Percentiles rank a stretch among this genome's conserved stretches.
These are phyloP conservation scores for Caenorhabditis latens DNA, from an alignment of 1,140 invertebrate species.

Conservation along the genomic window DNA sequence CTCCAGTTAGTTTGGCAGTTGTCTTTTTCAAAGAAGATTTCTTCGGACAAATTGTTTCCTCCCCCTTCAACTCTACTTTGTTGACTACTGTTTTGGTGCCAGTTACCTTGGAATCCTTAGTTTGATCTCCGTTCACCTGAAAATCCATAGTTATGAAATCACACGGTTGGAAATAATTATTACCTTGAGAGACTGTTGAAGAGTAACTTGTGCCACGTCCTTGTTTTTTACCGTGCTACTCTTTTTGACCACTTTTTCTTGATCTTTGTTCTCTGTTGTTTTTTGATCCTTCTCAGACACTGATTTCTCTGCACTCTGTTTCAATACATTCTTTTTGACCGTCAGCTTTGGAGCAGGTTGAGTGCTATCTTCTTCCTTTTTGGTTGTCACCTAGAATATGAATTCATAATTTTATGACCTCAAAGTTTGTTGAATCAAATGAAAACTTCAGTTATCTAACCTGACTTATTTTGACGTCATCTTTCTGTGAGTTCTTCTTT, in stretches of 20 bases:
- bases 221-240: conserved; percentile 25
- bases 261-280: conserved; percentile 32
- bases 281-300: conserved; percentile 46
- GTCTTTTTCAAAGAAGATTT: conserved; percentile 47
- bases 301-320: conserved; percentile 50
- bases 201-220: conserved; percentile 9
- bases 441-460: not conserved
- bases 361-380: conserved; percentile 57
- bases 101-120: conserved; percentile 30
- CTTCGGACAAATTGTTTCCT: conserved; percentile 49
- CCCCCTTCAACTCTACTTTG: conserved; percentile 54
- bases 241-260: conserved; percentile 31
- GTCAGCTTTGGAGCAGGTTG: conserved; percentile 28
- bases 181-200: conserved; percentile 25
- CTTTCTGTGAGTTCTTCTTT: conserved; percentile 43
- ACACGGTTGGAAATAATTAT: not conserved
- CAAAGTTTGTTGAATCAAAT: not conserved
- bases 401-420: not conserved
- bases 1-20: conserved; percentile 25
- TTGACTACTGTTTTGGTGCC: conserved; percentile 30
- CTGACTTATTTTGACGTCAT: conserved; percentile 60
- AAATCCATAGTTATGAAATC: not conserved
- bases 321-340: conserved; percentile 57
- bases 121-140: conserved; percentile 21
- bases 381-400: conserved; percentile 55